A percentile compares a stretch with the other conserved stretches of the same genome.
Conservation (phyloP, 2,113 vertebrate species). For the Thermophis baileyi region DNA sequence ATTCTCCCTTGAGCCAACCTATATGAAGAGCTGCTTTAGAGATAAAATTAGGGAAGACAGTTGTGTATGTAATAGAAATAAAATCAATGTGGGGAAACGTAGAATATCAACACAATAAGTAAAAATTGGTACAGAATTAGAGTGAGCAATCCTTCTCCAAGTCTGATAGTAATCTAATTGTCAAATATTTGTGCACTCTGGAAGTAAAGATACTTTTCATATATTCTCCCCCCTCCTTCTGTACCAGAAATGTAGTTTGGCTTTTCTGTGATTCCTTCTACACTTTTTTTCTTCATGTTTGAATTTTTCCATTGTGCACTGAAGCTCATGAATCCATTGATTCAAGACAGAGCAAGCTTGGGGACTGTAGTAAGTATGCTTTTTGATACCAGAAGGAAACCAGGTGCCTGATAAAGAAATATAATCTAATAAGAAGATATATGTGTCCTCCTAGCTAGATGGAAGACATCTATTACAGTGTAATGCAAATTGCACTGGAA, state of each 20-base stretch:
- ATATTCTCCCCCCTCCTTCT: neutral
- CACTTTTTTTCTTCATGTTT: too few relatives aligned
- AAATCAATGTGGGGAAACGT: neutral
- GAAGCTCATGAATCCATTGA: neutral
- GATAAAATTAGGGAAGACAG: neutral
- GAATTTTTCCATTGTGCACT: neutral
- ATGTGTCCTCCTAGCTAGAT: constrained; percentile 34
- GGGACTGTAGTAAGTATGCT: neutral
- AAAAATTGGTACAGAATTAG: neutral
- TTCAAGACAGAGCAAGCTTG: neutral
- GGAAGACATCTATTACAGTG: constrained; percentile 27
- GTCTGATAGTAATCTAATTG: neutral
- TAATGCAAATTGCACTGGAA: constrained; percentile 29
- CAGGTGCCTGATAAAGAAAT: neutral
- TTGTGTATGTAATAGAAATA: neutral
- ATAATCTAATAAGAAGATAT: constrained; percentile 30
- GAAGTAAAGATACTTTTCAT: neutral
- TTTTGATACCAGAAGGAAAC: neutral
- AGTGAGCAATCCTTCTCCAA: neutral
- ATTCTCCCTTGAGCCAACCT: neutral
- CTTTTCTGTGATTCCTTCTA: neutral
- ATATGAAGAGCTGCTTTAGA: neutral
- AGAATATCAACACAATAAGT: neutral
- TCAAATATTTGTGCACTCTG: neutral
- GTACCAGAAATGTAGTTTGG: neutral